Conservation (phyloP, 2,113 vertebrate genomes). For the Amphilophus citrinellus region DNA sequence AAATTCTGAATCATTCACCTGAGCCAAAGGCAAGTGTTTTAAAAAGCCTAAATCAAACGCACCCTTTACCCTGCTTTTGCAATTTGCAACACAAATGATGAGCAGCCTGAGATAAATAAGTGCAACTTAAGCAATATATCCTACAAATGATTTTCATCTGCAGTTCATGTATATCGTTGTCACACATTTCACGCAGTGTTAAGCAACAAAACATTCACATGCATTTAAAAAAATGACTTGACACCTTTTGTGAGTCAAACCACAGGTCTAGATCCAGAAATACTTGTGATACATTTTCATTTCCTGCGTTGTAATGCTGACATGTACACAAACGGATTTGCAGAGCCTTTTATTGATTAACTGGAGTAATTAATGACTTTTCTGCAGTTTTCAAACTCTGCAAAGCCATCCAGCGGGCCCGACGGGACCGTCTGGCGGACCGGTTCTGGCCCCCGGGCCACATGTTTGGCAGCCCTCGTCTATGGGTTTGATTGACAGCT, state of each 20-base stretch:
- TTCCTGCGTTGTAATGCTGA: background rate
- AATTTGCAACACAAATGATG: background rate
- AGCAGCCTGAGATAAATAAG: background rate
- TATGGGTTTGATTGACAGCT: constrained; percentile 57
- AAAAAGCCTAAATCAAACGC: background rate
- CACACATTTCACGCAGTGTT: background rate
- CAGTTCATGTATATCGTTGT: background rate
- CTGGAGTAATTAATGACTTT: background rate
- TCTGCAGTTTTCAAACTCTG: background rate
- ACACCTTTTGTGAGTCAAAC: background rate
- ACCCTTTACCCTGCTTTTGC: accelerated
- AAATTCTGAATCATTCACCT: background rate
- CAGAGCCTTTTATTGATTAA: background rate
- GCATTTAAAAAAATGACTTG: background rate
- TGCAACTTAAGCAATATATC: background rate
- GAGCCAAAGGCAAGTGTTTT: background rate
- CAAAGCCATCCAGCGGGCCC: background rate
- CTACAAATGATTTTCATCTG: background rate
- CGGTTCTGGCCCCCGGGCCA: background rate
- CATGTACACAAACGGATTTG: background rate
- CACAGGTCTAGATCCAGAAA: background rate
- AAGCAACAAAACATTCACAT: background rate
- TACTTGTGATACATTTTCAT: accelerated
- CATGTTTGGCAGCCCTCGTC: background rate
- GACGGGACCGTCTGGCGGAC: accelerated